These are phyloP conservation scores for Oligia fasciuncula DNA, from an alignment of 2,888 invertebrate species.

Conservation along the genomic window DNA sequence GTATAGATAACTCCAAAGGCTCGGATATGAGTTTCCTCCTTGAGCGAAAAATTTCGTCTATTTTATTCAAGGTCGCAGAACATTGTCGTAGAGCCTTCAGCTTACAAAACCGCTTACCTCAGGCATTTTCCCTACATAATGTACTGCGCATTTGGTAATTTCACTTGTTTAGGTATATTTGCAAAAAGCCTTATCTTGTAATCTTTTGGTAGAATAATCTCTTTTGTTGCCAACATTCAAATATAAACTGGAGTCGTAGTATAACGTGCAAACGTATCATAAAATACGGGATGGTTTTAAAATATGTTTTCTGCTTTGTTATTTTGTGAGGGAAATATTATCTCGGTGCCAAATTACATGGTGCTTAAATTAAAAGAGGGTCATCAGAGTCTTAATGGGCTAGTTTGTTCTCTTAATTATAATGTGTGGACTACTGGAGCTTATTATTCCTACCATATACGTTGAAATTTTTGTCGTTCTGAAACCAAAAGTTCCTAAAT, in stretches of 20 bases:
- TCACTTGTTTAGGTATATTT: constrained; percentile 44
- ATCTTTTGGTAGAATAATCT: constrained; percentile 49
- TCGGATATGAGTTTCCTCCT: constrained; percentile 41
- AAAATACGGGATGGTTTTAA: constrained; percentile 33
- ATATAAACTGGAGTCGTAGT: constrained; percentile 36
- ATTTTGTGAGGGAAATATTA: constrained; percentile 43
- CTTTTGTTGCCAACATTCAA: constrained; percentile 36
- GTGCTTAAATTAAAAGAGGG: constrained; percentile 57
- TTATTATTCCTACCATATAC: neutral
- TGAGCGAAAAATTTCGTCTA: constrained; percentile 37
- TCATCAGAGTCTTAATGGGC: constrained; percentile 44
- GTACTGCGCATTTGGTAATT: constrained; percentile 43
- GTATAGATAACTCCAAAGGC: constrained; percentile 28
- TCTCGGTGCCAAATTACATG: constrained; percentile 56
- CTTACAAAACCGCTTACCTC: constrained; percentile 48
- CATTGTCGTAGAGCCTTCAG: constrained; percentile 38
- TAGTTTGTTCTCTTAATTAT: constrained; percentile 41
- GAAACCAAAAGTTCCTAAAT: neutral
- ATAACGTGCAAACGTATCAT: constrained; percentile 38
- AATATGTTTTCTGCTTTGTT: constrained; percentile 42
- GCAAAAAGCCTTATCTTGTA: constrained; percentile 58
- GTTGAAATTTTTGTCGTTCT: neutral
- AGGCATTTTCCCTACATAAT: constrained; percentile 38
- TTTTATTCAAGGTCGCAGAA: constrained; percentile 47
- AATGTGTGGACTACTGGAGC: constrained; percentile 7